phyloP scores from a whole-genome alignment of 37 sponge, comb jelly and placozoan species.

The Aphrocallistes beatrix region DNA sequence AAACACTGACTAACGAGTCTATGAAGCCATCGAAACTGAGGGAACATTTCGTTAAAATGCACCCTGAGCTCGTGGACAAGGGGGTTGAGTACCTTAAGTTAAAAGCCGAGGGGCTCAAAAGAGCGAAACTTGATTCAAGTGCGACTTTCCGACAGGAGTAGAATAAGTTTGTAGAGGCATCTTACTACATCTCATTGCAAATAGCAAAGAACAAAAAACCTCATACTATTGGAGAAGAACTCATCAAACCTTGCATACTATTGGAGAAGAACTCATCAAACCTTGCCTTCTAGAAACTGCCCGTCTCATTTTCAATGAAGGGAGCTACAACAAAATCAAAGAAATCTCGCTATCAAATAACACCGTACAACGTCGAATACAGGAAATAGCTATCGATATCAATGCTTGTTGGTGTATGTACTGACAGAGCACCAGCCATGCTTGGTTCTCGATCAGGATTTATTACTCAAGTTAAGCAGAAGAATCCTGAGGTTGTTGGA shows the following conservation, averaged over 20 bases:
- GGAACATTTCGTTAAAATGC: not conserved
- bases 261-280: conserved; percentile 7
- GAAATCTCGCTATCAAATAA: conserved; percentile 18
- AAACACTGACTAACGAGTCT: conserved; percentile 4
- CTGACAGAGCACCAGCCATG: not conserved
- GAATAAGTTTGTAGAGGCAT: conserved; percentile 18
- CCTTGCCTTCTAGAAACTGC: conserved; percentile 19
- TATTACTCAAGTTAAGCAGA: conserved; percentile 17
- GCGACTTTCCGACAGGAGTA: conserved; percentile 9
- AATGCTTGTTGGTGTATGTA: conserved; percentile 12
- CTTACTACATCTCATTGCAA: conserved; percentile 18
- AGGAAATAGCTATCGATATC: conserved; percentile 11
- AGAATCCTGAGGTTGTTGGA: conserved; percentile 12
- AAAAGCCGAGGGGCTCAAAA: conserved; percentile 14
- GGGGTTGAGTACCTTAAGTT: conserved; percentile 7
- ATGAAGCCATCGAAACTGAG: conserved; percentile 12
- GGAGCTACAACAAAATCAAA: conserved; percentile 4
- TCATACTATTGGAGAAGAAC: conserved; percentile 9
- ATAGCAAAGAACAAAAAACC: conserved; percentile 12
- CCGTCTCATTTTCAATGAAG: conserved; percentile 8
- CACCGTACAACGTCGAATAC: conserved; percentile 19
- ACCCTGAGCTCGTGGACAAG: conserved; percentile 12
- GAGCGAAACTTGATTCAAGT: conserved; percentile 16
- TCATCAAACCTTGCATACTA: conserved; percentile 17
- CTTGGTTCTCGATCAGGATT: conserved; percentile 17